Conservation (phyloP, 2,888 invertebrate genomes). For the Poecilus cupreus region DNA sequence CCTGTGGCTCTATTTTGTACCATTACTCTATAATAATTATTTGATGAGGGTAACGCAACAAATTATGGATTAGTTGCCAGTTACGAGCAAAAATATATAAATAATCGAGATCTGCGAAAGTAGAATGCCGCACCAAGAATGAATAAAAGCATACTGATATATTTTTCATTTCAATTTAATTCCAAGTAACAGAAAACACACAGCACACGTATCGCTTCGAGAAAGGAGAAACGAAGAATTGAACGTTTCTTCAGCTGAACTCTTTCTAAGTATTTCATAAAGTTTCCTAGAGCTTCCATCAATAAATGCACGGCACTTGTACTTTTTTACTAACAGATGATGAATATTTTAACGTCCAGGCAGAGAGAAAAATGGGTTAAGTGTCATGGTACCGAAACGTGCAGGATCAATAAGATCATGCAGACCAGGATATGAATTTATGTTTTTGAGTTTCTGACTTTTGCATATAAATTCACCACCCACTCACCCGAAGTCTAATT, state of each 20-base stretch:
- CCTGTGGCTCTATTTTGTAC: too few relatives aligned
- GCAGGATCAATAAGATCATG: slow-evolving; percentile 39
- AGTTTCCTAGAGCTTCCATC: slow-evolving; percentile 10
- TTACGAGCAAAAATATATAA: too few relatives aligned
- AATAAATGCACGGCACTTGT: slow-evolving; percentile 26
- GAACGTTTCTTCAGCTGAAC: neutral
- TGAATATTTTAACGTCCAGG: slow-evolving; percentile 34
- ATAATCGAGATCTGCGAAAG: too few relatives aligned
- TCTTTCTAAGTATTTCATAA: slow-evolving; percentile 14
- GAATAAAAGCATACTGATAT: too few relatives aligned
- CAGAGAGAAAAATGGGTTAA: slow-evolving; percentile 28
- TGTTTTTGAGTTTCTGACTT: slow-evolving; percentile 36
- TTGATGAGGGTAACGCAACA: too few relatives aligned
- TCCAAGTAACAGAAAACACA: neutral
- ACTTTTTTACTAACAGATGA: slow-evolving; percentile 22
- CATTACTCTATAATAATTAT: too few relatives aligned
- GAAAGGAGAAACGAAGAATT: neutral
- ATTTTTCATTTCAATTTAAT: slow-evolving; percentile 5
- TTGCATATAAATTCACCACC: slow-evolving; percentile 32
- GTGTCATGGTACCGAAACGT: slow-evolving; percentile 1
- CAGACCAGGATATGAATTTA: slow-evolving; percentile 38
- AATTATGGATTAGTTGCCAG: too few relatives aligned
- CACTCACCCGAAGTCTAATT: slow-evolving; percentile 10
- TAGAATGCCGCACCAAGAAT: too few relatives aligned
- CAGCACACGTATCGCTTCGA: neutral